Conservation (phyloP, 35 echinoderm and acorn worm species). For the Apostichopus parvimensis region DNA sequence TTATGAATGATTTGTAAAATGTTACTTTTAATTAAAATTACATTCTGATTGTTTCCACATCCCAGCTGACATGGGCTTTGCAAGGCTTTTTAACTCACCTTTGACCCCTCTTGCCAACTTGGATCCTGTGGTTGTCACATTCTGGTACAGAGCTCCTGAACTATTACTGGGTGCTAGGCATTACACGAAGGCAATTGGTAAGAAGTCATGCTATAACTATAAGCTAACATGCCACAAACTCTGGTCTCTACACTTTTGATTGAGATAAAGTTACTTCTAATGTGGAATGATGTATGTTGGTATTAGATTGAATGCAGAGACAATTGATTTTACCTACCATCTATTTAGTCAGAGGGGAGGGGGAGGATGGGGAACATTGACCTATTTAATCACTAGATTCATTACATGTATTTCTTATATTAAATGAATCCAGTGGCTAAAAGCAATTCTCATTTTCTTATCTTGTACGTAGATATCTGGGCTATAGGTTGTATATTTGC, state of each 20-base stretch:
- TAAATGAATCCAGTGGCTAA: no score
- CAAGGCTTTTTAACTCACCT: conserved; percentile 90
- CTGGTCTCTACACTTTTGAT: no score
- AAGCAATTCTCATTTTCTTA: background rate
- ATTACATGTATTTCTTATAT: no score
- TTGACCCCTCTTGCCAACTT: conserved; percentile 87
- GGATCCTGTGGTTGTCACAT: conserved; percentile 93
- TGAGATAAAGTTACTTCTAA: no score
- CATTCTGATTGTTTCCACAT: conserved; percentile 14
- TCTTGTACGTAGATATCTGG: conserved; percentile 81
- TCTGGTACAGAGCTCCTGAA: conserved; percentile 96
- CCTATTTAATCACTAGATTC: no score
- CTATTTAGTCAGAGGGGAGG: no score
- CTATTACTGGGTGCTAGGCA: conserved; percentile 83
- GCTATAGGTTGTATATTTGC: conserved; percentile 99
- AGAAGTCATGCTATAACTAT: background rate
- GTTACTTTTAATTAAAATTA: background rate
- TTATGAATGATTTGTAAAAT: no score
- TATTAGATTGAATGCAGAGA: no score
- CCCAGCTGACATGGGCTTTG: conserved; percentile 98
- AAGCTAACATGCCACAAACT: no score
- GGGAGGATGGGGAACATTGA: no score
- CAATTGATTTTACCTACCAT: no score
- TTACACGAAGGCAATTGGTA: conserved; percentile 98
- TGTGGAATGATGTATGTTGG: no score